These are phyloP conservation scores for Microctenopoma stevenorrisi DNA, from an alignment of 2,797 vertebrate species.

Conservation along the genomic window DNA sequence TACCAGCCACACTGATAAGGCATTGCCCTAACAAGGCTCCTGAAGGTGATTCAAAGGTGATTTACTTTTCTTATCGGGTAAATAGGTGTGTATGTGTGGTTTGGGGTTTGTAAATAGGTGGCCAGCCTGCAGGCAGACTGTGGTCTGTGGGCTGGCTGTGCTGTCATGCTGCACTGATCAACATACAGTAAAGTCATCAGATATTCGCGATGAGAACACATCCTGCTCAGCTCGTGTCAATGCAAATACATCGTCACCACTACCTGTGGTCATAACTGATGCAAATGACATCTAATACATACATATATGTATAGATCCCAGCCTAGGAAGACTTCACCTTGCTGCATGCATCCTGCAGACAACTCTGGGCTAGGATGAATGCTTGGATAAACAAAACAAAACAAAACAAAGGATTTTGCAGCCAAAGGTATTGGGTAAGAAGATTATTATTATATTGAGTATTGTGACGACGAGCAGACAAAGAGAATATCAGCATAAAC, in stretches of 20 bases:
- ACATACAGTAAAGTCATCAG: constrained; percentile 51
- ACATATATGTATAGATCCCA: constrained; percentile 49
- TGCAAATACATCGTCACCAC: constrained; percentile 64
- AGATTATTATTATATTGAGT: not conserved
- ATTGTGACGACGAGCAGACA: constrained; percentile 23
- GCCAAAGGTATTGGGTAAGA: constrained; percentile 46
- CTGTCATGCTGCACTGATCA: constrained; percentile 41
- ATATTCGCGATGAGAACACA: constrained; percentile 32
- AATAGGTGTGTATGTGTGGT: constrained; percentile 47
- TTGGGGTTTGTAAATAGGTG: constrained; percentile 69
- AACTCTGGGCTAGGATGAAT: constrained; percentile 57
- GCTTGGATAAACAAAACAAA: constrained; percentile 49
- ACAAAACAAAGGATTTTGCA: constrained; percentile 45
- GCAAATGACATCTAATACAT: constrained; percentile 61
- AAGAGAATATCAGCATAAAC: constrained; percentile 22
- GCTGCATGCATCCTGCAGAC: constrained; percentile 27
- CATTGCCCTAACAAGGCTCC: constrained; percentile 25
- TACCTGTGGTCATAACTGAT: constrained; percentile 59
- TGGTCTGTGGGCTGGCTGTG: constrained; percentile 30
- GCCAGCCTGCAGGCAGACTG: constrained; percentile 49
- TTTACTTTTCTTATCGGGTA: constrained; percentile 69
- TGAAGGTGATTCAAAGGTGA: constrained; percentile 73
- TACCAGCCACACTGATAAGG: constrained; percentile 32
- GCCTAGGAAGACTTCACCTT: constrained; percentile 41
- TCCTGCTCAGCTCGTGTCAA: constrained; percentile 42